A percentile compares a stretch with the other conserved stretches of the same genome.
phyloP scores from a whole-genome alignment of 1,140 invertebrate species.

The Atopsyche davidsoni region DNA sequence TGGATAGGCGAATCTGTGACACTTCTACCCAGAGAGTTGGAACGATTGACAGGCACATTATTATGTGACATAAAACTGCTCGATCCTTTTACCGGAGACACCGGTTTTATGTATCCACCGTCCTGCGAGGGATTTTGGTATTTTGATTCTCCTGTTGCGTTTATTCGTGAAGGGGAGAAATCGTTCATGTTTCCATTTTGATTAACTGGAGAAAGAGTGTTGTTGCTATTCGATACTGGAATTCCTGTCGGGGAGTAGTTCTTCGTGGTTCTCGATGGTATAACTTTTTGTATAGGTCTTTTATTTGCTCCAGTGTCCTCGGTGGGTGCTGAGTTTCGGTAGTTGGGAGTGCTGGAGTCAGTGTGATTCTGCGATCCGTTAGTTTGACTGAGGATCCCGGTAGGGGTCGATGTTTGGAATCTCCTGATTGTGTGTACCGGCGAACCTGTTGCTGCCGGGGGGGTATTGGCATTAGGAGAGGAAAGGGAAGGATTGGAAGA shows the following conservation, averaged over 20 bases:
- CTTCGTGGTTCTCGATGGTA: slow-evolving; percentile 50
- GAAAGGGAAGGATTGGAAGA: slow-evolving; percentile 38
- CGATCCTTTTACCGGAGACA: slow-evolving; percentile 59
- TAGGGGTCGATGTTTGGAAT: slow-evolving; percentile 37
- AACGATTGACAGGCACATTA: slow-evolving; percentile 43
- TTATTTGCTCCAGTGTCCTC: slow-evolving; percentile 32
- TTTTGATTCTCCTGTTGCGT: slow-evolving; percentile 4
- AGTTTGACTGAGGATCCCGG: slow-evolving; percentile 28
- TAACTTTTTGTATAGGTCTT: slow-evolving; percentile 55
- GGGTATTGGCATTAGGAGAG: slow-evolving; percentile 16
- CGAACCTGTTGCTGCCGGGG: not conserved
- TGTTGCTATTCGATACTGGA: slow-evolving; percentile 28
- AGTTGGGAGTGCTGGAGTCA: slow-evolving; percentile 26
- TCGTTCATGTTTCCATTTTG: slow-evolving; percentile 22
- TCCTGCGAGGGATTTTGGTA: slow-evolving; percentile 36
- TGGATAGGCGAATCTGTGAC: slow-evolving; percentile 38
- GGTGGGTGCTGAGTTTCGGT: not conserved
- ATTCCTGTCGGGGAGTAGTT: slow-evolving; percentile 38
- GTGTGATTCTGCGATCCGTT: slow-evolving; percentile 20
- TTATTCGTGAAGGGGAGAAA: slow-evolving; percentile 11
- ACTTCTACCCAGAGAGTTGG: slow-evolving; percentile 37
- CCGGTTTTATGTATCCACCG: slow-evolving; percentile 64
- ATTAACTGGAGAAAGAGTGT: slow-evolving; percentile 13
- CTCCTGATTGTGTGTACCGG: not conserved
- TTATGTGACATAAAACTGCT: slow-evolving; percentile 49